Evolutionary conservation across 1,140 invertebrate genomes (phyloP).

Genomic region (Latrodectus geometricus): DNA sequence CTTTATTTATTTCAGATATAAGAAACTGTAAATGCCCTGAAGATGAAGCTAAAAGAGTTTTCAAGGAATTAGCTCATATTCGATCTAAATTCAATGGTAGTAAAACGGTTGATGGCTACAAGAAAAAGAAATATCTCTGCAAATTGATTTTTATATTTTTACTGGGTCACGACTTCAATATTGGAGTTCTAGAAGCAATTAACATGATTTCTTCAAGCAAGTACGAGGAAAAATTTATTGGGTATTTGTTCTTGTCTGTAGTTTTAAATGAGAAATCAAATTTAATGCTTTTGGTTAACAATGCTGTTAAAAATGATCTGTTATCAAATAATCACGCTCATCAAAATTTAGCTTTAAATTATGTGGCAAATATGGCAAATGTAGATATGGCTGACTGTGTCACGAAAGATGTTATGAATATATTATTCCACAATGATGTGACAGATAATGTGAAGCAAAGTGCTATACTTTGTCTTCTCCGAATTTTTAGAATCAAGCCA

Average conservation of each 20-base stretch:
- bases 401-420: constrained; percentile 95
- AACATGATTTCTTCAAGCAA: constrained; percentile 99
- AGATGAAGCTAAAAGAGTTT: constrained; percentile 99
- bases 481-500: constrained; percentile 90
- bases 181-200: constrained; percentile 99
- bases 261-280: constrained; percentile 99
- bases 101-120: constrained; percentile 99
- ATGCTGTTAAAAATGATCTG: constrained; percentile 99
- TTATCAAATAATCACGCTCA: constrained; percentile 96
- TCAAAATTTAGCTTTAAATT: constrained; percentile 97
- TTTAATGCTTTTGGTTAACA: constrained; percentile 98
- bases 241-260: constrained; percentile 73
- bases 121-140: constrained; percentile 99
- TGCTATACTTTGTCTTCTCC: constrained; percentile 93
- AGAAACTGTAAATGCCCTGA: constrained; percentile 99
- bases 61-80: constrained; percentile 99
- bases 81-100: constrained; percentile 99
- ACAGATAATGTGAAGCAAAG: constrained; percentile 99
- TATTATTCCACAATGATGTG: constrained; percentile 97
- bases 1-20: constrained; percentile 99
- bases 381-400: constrained; percentile 99
- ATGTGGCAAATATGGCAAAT: constrained; percentile 99
- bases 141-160: constrained; percentile 99
- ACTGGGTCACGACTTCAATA: constrained; percentile 98
- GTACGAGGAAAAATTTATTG: constrained; percentile 99